A percentile compares a stretch with the other conserved stretches of the same genome.
Evolutionary conservation across 2,888 invertebrate species (phyloP).

Genomic region (Luperina nickerlii): DNA sequence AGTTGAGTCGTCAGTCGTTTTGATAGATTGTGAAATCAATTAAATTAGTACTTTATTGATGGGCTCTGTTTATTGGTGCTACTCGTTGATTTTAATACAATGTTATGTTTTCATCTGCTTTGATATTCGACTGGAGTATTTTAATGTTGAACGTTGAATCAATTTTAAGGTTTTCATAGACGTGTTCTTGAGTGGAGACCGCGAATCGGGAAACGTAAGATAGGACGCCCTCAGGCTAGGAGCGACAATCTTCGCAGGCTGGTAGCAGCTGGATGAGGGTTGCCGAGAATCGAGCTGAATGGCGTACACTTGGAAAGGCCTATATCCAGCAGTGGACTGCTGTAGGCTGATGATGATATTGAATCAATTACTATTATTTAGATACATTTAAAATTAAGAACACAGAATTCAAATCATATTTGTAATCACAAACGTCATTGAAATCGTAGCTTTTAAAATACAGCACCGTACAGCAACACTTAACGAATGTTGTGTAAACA

Average conservation of each 20-base stretch:
- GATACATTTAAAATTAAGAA: constrained; percentile 23
- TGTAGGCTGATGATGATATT: neutral
- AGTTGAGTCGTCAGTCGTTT: constrained; percentile 50
- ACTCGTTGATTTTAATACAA: constrained; percentile 63
- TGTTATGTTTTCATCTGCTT: constrained; percentile 63
- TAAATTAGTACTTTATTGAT: constrained; percentile 79
- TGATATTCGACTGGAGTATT: constrained; percentile 30
- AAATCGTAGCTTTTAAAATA: constrained; percentile 48
- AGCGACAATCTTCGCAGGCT: neutral
- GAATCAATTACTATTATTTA: constrained; percentile 18
- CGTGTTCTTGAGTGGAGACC: neutral
- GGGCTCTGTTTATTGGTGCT: constrained; percentile 73
- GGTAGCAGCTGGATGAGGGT: neutral
- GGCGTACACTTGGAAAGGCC: neutral
- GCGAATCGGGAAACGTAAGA: neutral
- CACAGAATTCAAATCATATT: constrained; percentile 36
- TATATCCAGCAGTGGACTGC: neutral
- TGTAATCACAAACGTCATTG: constrained; percentile 47
- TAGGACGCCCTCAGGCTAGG: neutral
- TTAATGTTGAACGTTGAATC: constrained; percentile 14
- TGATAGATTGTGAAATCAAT: constrained; percentile 82
- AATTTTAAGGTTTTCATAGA: neutral
- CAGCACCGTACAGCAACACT: constrained; percentile 30
- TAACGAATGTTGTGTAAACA: constrained; percentile 57
- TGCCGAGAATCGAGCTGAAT: neutral